Base-by-base conservation (phyloP, 2,113 vertebrate genomes). In the Datnioides undecimradiatus region DNA sequence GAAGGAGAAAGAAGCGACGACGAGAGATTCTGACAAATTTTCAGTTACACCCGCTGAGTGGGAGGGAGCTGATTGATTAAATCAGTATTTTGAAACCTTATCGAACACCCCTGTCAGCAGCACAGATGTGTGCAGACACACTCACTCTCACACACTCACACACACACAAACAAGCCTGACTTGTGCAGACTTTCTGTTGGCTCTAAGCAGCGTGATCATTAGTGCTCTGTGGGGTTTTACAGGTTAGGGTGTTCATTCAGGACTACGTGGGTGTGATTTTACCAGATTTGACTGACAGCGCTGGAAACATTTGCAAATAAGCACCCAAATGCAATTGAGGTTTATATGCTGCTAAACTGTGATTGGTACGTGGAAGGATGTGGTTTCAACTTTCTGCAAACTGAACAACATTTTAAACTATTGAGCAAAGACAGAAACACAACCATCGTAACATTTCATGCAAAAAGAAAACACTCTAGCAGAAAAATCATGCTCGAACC, bases 31-130 rank as follows among this genome's bases (percentile, higher is more conserved):
- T 70, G 69, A 72, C 74, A 71, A 27, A 60, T 76, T 31, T 72
- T 79, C 40, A 27, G 52, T 67, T 41, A 33, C 40, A 71, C 45
- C 23, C 2, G 19, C 40, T 54, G 83, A 80, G 80, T 34, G 46
- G 73, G 70, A 68, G 70, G 70, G n/a, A 6, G 16, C 33, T 69
- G 68, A 84, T 79, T 86, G 60, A 81, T 65, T 41, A 65, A 68
- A 71, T 63, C 60, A 38, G 7, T 9, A 23, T 70, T 46, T 60
- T 34, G 40, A 51, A 79, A 31, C n/a, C 29, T 9, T 8, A 33
- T n/a, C 1, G 49, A 79, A 31, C 27, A 31, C 4, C 13, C 29
- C 60, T 59, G 60, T 43, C 67, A 71, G 17, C 57, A 25, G 49
- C 6, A n/a, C 33, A 49, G 16, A 38, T 6, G 14, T 27, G 0